Base-by-base conservation (phyloP, 2,113 vertebrate species). In the Carassius gibelio region DNA sequence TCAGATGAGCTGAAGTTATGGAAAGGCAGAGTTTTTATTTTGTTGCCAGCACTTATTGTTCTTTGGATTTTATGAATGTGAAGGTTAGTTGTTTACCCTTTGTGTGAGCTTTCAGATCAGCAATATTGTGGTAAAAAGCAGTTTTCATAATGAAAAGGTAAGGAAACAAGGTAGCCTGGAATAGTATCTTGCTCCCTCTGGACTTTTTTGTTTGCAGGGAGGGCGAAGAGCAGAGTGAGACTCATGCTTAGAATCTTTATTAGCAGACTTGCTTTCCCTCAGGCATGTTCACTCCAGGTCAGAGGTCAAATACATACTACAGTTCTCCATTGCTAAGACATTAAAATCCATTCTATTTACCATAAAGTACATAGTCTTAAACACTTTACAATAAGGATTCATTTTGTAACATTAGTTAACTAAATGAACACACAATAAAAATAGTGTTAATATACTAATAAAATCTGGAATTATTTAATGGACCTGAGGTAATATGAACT, bases 131-230 rank as follows among this genome's bases (percentile, higher is more conserved):
- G 21, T 45, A 80, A 64, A 64, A 80, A 23, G 77, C 21, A 0
- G 10, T 61, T 78, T 38, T 45, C 11, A 10, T 61, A 69, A 64
- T 76, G 50, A 71, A 36, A 83, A 81, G 30, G 50, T 14, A 77
- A 75, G 38, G 64, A 68, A 50, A 76, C 8, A 85, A 59, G 36
- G 11, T 62, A 64, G 59, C 48, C 82, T 84, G 11, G 36, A 80
- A 84, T 38, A 34, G 72, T 84, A 59, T 75, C 21, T 50, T 50
- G 48, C 3, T 10, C 48, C 48, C 48, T 50, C 48, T 50, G 48
- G 48, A 11, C 48, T 50, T 50, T 50, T 50, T 50, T 50, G 48
- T 50, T 50, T 50, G 3, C 3, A 50, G 55, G 55, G 17, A 59
- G 55, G 55, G 55, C 6, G 55, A 21, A 19, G 19, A 59, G 0